Evolutionary conservation across 2,888 invertebrate species (phyloP).

Genomic region (Himalopsyche tibetana): DNA sequence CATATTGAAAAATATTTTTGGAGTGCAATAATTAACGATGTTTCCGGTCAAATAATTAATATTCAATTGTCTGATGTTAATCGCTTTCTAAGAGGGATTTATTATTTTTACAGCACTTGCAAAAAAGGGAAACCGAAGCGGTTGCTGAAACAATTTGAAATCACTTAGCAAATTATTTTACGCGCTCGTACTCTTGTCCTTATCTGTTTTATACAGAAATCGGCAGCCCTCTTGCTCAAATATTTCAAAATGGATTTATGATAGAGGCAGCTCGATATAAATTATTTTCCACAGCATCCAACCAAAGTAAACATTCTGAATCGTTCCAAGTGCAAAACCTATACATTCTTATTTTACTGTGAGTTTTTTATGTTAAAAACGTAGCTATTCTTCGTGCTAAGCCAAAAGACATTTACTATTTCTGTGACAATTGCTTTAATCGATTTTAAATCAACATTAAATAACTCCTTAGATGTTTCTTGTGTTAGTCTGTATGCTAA

Average conservation of each 20-base stretch:
- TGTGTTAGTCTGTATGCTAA: too few relatives aligned
- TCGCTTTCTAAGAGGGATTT: neutral
- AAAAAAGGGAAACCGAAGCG: neutral
- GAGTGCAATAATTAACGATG: neutral
- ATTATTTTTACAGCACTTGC: conserved; percentile 7
- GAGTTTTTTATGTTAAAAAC: neutral
- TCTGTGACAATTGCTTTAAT: too few relatives aligned
- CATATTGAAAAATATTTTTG: too few relatives aligned
- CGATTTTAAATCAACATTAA: too few relatives aligned
- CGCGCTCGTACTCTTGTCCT: neutral
- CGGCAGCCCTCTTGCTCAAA: conserved; percentile 3
- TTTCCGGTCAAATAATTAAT: neutral
- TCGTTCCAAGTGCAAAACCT: neutral
- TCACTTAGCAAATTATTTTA: conserved; percentile 30
- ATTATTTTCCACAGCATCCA: neutral
- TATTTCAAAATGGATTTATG: conserved; percentile 31
- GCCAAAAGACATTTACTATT: too few relatives aligned
- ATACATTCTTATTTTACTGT: neutral
- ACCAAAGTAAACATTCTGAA: neutral
- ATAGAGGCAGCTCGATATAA: neutral
- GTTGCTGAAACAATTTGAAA: conserved; percentile 13
- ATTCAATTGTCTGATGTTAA: conserved; percentile 6
- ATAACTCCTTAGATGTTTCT: too few relatives aligned
- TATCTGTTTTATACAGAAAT: neutral
- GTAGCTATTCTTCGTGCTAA: neutral